These are phyloP conservation scores for Apamea anceps DNA, from an alignment of 2,888 invertebrate species.

Conservation along the genomic window DNA sequence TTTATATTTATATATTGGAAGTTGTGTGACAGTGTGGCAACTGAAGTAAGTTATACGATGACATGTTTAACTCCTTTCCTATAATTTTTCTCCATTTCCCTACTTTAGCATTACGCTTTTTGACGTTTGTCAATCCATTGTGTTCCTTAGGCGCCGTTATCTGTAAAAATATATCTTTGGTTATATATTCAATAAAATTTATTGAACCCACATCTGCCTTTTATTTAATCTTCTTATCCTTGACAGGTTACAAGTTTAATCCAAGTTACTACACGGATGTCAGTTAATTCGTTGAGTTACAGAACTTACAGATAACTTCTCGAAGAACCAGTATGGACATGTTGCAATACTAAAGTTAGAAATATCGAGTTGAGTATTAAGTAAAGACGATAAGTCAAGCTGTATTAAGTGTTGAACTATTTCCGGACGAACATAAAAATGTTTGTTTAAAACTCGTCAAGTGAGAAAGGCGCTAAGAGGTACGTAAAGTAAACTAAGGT, in stretches of 20 bases:
- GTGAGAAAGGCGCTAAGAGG: slow-evolving; percentile 47
- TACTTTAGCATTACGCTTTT: background rate
- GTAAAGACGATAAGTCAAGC: slow-evolving; percentile 55
- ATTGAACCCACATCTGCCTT: background rate
- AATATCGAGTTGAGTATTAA: slow-evolving; percentile 44
- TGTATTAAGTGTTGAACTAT: slow-evolving; percentile 41
- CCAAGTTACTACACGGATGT: slow-evolving; percentile 27
- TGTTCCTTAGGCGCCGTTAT: background rate
- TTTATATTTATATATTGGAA: too few species aligned
- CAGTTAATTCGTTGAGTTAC: slow-evolving; percentile 30
- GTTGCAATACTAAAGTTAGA: slow-evolving; percentile 43
- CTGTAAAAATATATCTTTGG: background rate
- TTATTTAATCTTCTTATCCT: slow-evolving; percentile 20
- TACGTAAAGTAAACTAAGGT: slow-evolving; percentile 24
- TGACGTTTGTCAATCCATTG: background rate
- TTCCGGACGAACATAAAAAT: slow-evolving; percentile 37
- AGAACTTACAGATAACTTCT: slow-evolving; percentile 29
- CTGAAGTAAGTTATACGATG: background rate
- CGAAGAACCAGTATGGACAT: slow-evolving; percentile 32
- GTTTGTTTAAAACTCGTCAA: slow-evolving; percentile 47
- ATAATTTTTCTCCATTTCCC: background rate
- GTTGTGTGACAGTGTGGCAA: too few species aligned
- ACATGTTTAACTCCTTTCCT: background rate
- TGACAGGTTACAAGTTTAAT: slow-evolving; percentile 20
- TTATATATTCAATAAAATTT: background rate